These are phyloP conservation scores for Halichondria panicea DNA, from an alignment of 37 sponge, comb jelly and placozoan genomes.

Conservation along the genomic window DNA sequence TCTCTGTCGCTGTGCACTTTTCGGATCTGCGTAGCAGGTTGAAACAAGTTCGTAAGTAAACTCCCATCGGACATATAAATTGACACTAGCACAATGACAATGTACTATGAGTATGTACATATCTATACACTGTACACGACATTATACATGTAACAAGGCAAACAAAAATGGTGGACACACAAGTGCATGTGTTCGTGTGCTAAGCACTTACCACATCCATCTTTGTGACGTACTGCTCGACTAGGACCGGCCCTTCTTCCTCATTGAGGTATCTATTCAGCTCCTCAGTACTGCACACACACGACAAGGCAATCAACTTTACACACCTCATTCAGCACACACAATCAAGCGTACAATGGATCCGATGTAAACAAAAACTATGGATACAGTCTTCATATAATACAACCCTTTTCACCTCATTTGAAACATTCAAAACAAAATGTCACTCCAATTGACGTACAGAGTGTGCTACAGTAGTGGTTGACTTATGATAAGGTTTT, in stretches of 20 bases:
- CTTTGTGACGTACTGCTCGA: slow-evolving; percentile 37
- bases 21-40: slow-evolving; percentile 31
- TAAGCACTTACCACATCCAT: slow-evolving; percentile 46
- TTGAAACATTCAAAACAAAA: background rate
- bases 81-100: background rate
- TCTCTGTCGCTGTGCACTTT: slow-evolving; percentile 56
- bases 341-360: background rate
- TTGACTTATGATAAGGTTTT: no score
- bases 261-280: slow-evolving; percentile 49
- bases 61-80: no score
- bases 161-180: background rate
- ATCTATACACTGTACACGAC: background rate
- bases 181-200: background rate
- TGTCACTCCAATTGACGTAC: no score
- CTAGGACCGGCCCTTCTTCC: slow-evolving; percentile 44
- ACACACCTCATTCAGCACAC: slow-evolving; percentile 21
- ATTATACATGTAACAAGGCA: slow-evolving; percentile 8
- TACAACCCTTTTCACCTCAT: background rate
- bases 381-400: background rate
- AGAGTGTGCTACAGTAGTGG: no score
- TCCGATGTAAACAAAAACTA: no score
- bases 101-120: no score
- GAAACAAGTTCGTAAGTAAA: no score
- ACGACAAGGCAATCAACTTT: background rate
- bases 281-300: slow-evolving; percentile 43